Percentiles rank a stretch among this genome's conserved stretches.
Conservation (phyloP, 2,888 invertebrate species). For the Ochlodes sylvanus region DNA sequence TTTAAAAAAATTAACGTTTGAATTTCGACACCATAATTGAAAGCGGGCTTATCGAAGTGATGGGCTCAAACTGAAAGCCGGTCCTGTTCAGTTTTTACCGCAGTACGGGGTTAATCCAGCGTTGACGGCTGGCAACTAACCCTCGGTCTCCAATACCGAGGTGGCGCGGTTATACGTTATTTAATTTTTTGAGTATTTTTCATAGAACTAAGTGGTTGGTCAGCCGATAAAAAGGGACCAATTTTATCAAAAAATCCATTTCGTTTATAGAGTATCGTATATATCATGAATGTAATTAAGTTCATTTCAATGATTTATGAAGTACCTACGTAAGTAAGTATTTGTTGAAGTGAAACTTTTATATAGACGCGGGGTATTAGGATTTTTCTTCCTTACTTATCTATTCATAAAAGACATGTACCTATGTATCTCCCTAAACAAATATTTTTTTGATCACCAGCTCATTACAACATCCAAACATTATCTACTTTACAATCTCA, state of each 20-base stretch:
- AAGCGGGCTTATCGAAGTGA: conserved; percentile 17
- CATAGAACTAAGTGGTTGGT: no score
- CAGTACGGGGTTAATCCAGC: conserved; percentile 72
- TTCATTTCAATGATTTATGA: no score
- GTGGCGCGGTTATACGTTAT: not conserved
- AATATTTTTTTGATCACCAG: not conserved
- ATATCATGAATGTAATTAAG: no score
- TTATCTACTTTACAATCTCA: conserved; percentile 8
- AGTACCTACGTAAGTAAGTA: no score
- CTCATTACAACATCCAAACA: conserved; percentile 8
- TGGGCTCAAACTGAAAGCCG: conserved; percentile 19
- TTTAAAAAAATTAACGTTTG: conserved; percentile 10
- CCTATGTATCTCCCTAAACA: not conserved
- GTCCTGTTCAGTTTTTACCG: conserved; percentile 74
- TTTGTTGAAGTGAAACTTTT: no score
- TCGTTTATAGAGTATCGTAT: no score
- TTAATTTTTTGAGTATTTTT: conserved; percentile 3
- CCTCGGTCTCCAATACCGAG: conserved; percentile 47
- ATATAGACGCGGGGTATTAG: no score
- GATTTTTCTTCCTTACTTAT: no score
- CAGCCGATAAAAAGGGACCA: no score
- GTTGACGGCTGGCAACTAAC: conserved; percentile 73
- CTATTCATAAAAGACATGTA: no score
- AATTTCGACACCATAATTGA: conserved; percentile 24
- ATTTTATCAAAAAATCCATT: no score